Base-by-base conservation (phyloP, 2,797 vertebrate genomes). In the Podargus strigoides region DNA sequence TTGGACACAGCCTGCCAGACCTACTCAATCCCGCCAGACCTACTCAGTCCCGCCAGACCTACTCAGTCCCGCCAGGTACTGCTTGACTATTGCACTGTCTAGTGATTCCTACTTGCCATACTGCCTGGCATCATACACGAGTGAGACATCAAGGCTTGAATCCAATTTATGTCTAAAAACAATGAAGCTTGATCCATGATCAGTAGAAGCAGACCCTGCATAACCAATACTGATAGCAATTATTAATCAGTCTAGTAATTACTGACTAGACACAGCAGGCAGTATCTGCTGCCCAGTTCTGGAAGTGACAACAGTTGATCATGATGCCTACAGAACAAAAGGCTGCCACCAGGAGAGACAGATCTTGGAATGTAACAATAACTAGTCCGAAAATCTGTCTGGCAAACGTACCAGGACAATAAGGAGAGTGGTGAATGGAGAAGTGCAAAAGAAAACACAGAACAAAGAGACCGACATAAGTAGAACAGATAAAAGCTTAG, bases 401-500 rank as follows among this genome's bases (percentile, higher is more conserved):
- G 47, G 55, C 56, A 87, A 93, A 84, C 5, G 27, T 7, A 37
- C 3, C 30, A 73, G 9, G 26, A 37, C 8, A 84, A 4, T 12
- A 49, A 46, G 8, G 34, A 60, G 13, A 56, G 17, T 1, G 2
- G 7, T 24, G 22, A 20, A 73, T 3, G 15, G 14, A 42, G 22
- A 56, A 86, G 11, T 7, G 7, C 39, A 80, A 52, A 56, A 64
- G 30, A 70, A 82, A 72, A 75, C 5, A 52, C 2, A 11, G 14
- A 79, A 50, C 15, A 44, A 22, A 34, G 24, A 76, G 8, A 50
- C 1, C 39, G 50, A 66, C 30, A 30, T 0, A 0, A 62, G 34
- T 1, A 34, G 9, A 69, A 52, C 12, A 64, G 37, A 50, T 32
- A 64, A 55, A 73, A 74, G 53, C 37, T 74, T 46, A 42, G 21